These are phyloP conservation scores for Eulemur coronatus DNA, from an alignment of 2,797 vertebrate species.

Conservation along the genomic window DNA sequence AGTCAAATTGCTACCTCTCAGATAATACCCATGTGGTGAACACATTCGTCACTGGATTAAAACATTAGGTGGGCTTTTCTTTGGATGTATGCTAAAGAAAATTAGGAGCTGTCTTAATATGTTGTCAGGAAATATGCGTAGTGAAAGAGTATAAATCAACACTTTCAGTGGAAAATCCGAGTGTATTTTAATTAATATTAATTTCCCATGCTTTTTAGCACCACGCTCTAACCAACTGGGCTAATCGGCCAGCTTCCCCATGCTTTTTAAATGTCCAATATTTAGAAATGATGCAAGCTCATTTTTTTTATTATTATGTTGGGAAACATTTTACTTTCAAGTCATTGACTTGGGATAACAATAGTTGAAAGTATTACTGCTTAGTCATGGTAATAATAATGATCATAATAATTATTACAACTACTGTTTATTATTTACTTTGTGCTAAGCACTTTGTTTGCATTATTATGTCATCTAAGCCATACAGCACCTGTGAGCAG, in stretches of 20 bases:
- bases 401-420: background rate
- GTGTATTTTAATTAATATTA: conserved; percentile 21
- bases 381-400: background rate
- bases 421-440: background rate
- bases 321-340: conserved; percentile 39
- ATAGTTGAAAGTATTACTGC: background rate
- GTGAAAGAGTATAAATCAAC: background rate
- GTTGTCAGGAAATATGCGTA: background rate
- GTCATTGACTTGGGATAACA: background rate
- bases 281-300: conserved; percentile 10
- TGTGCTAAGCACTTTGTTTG: background rate
- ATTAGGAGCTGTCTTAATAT: conserved; percentile 4
- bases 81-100: conserved; percentile 30
- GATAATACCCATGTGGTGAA: conserved; percentile 19
- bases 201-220: background rate
- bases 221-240: no score
- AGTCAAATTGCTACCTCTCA: conserved; percentile 38
- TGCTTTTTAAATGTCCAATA: background rate
- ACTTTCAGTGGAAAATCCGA: background rate
- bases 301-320: conserved; percentile 32
- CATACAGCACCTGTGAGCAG: background rate
- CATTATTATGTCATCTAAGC: background rate
- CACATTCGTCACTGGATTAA: conserved; percentile 43
- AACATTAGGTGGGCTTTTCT: conserved; percentile 47
- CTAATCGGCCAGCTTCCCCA: no score